Conservation (phyloP, 2,797 vertebrate species). For the Otolemur crassicaudatus region DNA sequence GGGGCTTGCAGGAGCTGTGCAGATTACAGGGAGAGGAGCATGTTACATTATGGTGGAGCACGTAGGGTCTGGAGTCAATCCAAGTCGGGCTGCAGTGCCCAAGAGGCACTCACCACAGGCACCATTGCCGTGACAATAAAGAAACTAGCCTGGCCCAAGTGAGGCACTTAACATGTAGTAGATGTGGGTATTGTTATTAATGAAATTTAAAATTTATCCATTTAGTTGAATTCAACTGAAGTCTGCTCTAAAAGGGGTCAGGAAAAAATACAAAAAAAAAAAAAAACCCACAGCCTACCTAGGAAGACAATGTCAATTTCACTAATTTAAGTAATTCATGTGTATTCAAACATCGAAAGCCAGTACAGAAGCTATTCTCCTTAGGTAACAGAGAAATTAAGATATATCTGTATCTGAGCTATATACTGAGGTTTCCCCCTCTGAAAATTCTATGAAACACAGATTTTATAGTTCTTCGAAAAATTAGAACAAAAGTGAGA, state of each 20-base stretch:
- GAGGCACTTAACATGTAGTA: not conserved
- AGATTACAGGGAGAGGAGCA: not conserved
- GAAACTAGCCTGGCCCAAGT: not conserved
- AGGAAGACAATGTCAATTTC: slow-evolving; percentile 71
- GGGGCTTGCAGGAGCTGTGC: not conserved
- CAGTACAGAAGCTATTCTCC: slow-evolving; percentile 71
- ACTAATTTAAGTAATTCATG: slow-evolving; percentile 76
- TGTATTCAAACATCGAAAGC: slow-evolving; percentile 73
- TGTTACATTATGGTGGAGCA: not conserved
- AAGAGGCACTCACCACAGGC: not conserved
- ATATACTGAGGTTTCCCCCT: slow-evolving; percentile 54
- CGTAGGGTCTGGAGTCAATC: not conserved
- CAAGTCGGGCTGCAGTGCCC: no score
- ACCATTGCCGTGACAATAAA: not conserved
- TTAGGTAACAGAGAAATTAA: slow-evolving; percentile 57
- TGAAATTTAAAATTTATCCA: not conserved
- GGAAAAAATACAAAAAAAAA: slow-evolving; percentile 43
- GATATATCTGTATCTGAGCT: slow-evolving; percentile 57
- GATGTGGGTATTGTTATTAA: slow-evolving; percentile 1
- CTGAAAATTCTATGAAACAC: slow-evolving; percentile 65
- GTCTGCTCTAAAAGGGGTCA: not conserved
- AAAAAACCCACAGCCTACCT: not conserved
- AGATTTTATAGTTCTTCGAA: slow-evolving; percentile 63
- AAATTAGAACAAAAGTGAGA: slow-evolving; percentile 67
- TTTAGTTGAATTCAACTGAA: slow-evolving; percentile 47